Conservation (phyloP, 2,113 vertebrate species). For the Pituophis catenifer region DNA sequence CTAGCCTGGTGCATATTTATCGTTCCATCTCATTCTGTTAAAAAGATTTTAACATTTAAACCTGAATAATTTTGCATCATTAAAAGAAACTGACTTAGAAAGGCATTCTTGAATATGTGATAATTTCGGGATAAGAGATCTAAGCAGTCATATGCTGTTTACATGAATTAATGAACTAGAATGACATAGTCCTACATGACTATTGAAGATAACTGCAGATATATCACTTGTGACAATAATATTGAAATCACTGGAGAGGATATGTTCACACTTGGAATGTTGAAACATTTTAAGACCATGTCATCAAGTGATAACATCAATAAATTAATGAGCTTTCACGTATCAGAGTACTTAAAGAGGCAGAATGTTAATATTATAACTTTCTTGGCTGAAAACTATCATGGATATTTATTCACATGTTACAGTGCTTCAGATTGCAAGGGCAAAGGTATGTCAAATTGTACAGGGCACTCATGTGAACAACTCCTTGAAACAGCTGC, state of each 20-base stretch:
- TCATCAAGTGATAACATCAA: not conserved
- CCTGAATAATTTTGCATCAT: not conserved
- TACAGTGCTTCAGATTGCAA: not conserved
- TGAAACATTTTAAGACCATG: not conserved
- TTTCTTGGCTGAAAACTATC: not conserved
- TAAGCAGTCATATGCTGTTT: not conserved
- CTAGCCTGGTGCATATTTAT: not conserved
- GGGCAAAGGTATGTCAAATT: not conserved
- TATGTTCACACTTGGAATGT: not conserved
- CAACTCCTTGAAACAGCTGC: not conserved
- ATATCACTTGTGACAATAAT: constrained; percentile 14
- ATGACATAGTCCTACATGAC: constrained; percentile 21
- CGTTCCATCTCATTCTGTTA: not conserved
- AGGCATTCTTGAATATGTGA: not conserved
- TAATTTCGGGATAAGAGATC: not conserved
- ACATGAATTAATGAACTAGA: constrained; percentile 6
- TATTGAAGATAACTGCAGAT: constrained; percentile 48
- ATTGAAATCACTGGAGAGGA: constrained; percentile 57
- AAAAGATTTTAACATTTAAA: not conserved
- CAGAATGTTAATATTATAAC: not conserved
- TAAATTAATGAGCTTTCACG: not conserved
- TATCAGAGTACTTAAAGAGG: not conserved
- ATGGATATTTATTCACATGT: not conserved
- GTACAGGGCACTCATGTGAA: not conserved
- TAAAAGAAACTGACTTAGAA: not conserved